Conservation (phyloP, 2,797 vertebrate species). For the Paramormyrops hopkinsi region DNA sequence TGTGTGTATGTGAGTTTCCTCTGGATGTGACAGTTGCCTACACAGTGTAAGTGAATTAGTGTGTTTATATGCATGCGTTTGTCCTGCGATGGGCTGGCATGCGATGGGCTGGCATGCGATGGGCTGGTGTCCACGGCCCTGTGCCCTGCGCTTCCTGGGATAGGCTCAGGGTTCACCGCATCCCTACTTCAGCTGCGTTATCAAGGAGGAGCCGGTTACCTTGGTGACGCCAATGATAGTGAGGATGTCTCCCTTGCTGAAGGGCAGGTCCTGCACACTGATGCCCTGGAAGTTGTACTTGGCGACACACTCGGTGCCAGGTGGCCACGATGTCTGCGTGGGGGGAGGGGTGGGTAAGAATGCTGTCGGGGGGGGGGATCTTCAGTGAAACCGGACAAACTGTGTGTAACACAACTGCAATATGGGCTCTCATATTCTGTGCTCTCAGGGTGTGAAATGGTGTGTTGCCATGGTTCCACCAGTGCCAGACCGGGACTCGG, state of each 20-base stretch:
- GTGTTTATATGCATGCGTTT: background rate
- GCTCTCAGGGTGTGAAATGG: background rate
- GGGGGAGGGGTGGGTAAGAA: background rate
- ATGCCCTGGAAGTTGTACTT: constrained; percentile 92
- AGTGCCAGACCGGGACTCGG: background rate
- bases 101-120: background rate
- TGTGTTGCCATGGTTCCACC: background rate
- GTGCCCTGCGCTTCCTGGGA: background rate
- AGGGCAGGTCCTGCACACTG: constrained; percentile 86
- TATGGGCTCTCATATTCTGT: background rate
- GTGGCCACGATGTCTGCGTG: constrained; percentile 71
- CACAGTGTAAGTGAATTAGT: background rate
- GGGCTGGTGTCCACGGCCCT: background rate
- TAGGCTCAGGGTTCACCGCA: background rate
- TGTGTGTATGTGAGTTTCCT: background rate
- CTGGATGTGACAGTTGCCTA: background rate
- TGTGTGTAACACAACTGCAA: background rate
- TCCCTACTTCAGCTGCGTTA: background rate
- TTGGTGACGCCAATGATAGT: constrained; percentile 90
- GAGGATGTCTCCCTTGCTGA: constrained; percentile 90
- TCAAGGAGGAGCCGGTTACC: constrained; percentile 52
- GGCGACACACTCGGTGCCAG: constrained; percentile 93
- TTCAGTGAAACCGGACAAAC: background rate
- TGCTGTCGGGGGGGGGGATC: background rate
- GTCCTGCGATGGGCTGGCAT: background rate